A percentile compares a stretch with the other conserved stretches of the same genome.
phyloP scores from a whole-genome alignment of 2,888 invertebrate genomes.

The Mesorhabditis spiculigera region DNA sequence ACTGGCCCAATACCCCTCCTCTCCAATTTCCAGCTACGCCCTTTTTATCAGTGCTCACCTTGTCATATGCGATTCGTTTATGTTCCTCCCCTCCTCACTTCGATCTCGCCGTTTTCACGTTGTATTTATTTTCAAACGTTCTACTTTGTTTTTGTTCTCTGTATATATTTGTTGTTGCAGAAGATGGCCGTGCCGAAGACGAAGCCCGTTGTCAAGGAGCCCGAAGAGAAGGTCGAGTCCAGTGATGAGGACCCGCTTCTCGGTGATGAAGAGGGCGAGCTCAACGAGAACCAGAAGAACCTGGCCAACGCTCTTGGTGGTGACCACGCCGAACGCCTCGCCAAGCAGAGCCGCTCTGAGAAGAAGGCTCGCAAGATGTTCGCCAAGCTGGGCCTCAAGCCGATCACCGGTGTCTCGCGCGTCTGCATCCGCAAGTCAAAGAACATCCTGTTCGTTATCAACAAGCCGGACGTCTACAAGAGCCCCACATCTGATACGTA shows the following conservation, averaged over 20 bases:
- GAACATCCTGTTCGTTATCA: constrained; percentile 96
- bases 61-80: too few relatives aligned
- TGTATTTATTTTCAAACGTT: too few relatives aligned
- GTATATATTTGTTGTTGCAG: too few relatives aligned
- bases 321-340: constrained; percentile 51
- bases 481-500: constrained; percentile 98
- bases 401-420: constrained; percentile 80
- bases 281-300: constrained; percentile 50
- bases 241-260: constrained; percentile 43
- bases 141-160: too few relatives aligned
- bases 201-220: too few relatives aligned
- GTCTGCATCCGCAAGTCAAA: constrained; percentile 98
- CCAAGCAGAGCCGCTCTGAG: constrained; percentile 94
- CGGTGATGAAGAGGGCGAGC: constrained; percentile 32
- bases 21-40: too few relatives aligned
- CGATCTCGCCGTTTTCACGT: too few relatives aligned
- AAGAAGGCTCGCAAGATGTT: constrained; percentile 99
- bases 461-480: constrained; percentile 95
- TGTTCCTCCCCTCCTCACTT: too few relatives aligned
- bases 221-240: constrained; percentile 19
- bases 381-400: constrained; percentile 93
- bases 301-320: constrained; percentile 54
- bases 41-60: too few relatives aligned
- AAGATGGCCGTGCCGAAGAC: too few relatives aligned
- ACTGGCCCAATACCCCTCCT: too few relatives aligned